Evolutionary conservation across 2,888 invertebrate species (phyloP), one percentile per base, ranked within the genome.

Genomic region (Tetragonisca angustula): DNA sequence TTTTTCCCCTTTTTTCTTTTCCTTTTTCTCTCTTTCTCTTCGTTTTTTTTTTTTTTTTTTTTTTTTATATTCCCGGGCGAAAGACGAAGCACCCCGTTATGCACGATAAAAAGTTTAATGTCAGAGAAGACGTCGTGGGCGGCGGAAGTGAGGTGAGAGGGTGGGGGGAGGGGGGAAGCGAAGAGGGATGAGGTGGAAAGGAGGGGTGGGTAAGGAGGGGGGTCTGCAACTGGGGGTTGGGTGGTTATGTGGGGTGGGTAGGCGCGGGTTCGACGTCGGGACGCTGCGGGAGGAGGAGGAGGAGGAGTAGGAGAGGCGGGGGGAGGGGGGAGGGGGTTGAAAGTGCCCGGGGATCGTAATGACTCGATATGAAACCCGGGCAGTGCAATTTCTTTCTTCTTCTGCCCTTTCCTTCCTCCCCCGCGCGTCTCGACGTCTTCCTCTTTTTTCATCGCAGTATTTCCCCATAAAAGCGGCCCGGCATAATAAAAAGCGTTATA

Each of bases 401-500:
- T 88, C 90, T 84, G 87, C 87, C 91, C 88, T 86, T 83, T 87
- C 81, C 88, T 81, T 81, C 82, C 86, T 68, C 78, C 79, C 87
- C 81, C 87, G 82, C 89, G 85, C 86, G 89, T 91, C 88, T 87
- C 90, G 89, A 82, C 89, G 87, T 90, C 89, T 92, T 91, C 91
- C 90, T 91, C 89, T 91, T 92, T 92, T 93, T 91, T 89, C 89
- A 91, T 91, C 90, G 93, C 92, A 92, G 91, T 93, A 92, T 93
- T 93, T 92, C 92, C 90, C 92, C 92, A 93, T 93, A 93, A 93
- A 94, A 93, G 93, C 92, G 91, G 88, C 90, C 91, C 91, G 91
- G 92, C 91, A 92, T 93, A 94, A 93, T 94, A 94, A 93, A 94
- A 93, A 94, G 92, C 92, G 93, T 93, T 93, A 94, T 94, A 94